phyloP scores from a whole-genome alignment of 1,140 invertebrate species.

The Marisa cornuarietis region DNA sequence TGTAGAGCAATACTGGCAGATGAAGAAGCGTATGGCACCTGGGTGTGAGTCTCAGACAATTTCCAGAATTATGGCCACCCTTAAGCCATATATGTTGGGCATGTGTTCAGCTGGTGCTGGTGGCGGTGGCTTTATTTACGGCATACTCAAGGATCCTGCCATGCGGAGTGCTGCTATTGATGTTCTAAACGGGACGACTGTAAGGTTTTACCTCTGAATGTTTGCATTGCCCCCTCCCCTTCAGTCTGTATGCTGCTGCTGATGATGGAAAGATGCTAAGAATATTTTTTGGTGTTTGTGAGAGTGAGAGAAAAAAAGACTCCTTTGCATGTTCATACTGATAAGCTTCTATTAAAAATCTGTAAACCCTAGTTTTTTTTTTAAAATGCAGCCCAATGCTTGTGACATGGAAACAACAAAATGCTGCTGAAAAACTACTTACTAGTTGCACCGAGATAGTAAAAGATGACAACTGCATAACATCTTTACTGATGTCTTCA shows the following conservation, averaged over 20 bases:
- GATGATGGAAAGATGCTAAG: too few relatives aligned
- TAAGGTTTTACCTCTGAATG: conserved; percentile 2
- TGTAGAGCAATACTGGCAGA: conserved; percentile 66
- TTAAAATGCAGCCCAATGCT: background rate
- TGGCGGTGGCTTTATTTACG: conserved; percentile 68
- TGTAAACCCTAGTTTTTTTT: too few relatives aligned
- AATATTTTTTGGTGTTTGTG: too few relatives aligned
- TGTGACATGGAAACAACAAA: background rate
- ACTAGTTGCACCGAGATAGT: background rate
- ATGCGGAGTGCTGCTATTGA: conserved; percentile 36
- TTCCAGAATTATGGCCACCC: conserved; percentile 55
- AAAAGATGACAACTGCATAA: too few relatives aligned
- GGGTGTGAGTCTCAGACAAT: conserved; percentile 66
- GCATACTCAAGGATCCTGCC: conserved; percentile 58
- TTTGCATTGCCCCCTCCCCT: background rate
- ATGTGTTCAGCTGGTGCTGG: conserved; percentile 67
- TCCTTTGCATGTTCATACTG: too few relatives aligned
- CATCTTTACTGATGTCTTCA: too few relatives aligned
- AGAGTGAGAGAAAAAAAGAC: too few relatives aligned
- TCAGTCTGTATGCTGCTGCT: background rate
- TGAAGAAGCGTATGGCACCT: conserved; percentile 69
- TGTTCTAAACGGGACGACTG: conserved; percentile 29
- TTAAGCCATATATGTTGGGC: conserved; percentile 59
- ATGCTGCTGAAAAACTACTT: background rate
- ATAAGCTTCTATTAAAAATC: too few relatives aligned